A percentile compares a stretch with the other conserved stretches of the same genome.
phyloP scores from a whole-genome alignment of 2,113 vertebrate genomes.

The Chiloscyllium plagiosum region DNA sequence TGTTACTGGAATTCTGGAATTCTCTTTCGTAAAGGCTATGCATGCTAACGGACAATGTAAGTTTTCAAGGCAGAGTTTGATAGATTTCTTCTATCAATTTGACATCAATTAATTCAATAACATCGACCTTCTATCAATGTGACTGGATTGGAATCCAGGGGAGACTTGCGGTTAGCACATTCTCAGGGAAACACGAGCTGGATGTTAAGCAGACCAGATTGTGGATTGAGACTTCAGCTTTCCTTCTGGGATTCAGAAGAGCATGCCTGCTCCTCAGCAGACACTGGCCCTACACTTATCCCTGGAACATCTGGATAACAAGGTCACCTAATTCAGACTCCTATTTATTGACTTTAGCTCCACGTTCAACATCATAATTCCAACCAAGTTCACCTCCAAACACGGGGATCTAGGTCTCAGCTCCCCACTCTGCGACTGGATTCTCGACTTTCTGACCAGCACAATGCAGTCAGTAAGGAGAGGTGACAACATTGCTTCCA shows the following conservation, averaged over 20 bases:
- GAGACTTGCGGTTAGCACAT: not conserved
- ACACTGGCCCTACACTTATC: too few relatives aligned
- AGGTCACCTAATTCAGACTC: too few relatives aligned
- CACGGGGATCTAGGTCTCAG: too few relatives aligned
- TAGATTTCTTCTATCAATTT: not conserved
- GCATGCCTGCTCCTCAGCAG: not conserved
- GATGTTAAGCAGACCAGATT: not conserved
- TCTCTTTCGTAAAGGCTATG: not conserved
- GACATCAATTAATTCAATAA: too few relatives aligned
- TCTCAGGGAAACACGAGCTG: not conserved
- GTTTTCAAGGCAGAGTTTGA: not conserved
- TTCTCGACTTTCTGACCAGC: too few relatives aligned
- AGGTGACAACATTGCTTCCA: too few relatives aligned
- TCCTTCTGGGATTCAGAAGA: not conserved
- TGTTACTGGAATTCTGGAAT: not conserved
- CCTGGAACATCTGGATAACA: too few relatives aligned
- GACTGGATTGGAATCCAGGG: not conserved
- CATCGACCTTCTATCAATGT: not conserved
- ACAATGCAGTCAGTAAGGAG: too few relatives aligned
- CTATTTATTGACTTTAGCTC: too few relatives aligned
- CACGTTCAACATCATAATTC: too few relatives aligned
- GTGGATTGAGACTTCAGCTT: not conserved
- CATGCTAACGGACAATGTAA: not conserved
- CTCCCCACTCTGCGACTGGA: too few relatives aligned
- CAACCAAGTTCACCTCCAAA: too few relatives aligned